Evolutionary conservation across 2,888 invertebrate genomes (phyloP).

Genomic region (Nezara viridula): DNA sequence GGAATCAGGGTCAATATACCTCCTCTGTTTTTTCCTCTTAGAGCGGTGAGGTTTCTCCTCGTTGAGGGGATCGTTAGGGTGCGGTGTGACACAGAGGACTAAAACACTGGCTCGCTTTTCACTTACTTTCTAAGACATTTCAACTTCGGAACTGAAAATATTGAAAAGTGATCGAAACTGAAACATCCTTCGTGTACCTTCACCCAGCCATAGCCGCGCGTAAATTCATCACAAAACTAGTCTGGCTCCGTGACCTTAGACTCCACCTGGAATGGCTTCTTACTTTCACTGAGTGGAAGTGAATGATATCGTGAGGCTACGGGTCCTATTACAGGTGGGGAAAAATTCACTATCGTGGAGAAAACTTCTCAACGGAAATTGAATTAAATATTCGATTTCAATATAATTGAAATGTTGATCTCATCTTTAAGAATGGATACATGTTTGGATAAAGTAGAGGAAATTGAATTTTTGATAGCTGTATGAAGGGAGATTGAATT

Average conservation of each 20-base stretch:
- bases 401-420: not conserved
- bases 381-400: not conserved
- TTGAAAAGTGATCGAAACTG: constrained; percentile 17
- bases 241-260: constrained; percentile 13
- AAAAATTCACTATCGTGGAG: not conserved
- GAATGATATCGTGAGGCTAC: constrained; percentile 4
- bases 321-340: not conserved
- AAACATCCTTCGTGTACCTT: constrained; percentile 1
- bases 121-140: constrained; percentile 46
- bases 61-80: constrained; percentile 30
- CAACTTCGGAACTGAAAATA: not conserved
- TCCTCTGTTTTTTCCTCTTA: constrained; percentile 30
- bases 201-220: not conserved
- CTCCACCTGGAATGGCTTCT: not conserved
- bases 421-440: not conserved
- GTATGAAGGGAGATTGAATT: not conserved
- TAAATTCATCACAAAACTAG: constrained; percentile 9
- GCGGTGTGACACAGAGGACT: constrained; percentile 43
- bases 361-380: not conserved
- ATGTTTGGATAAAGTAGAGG: not conserved
- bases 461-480: constrained; percentile 3
- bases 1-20: constrained; percentile 36
- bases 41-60: constrained; percentile 40
- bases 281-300: constrained; percentile 25
- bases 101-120: not conserved